Evolutionary conservation across 2,888 invertebrate species (phyloP), one percentile per base, ranked within the genome.

Genomic region (Gryllus longicercus): DNA sequence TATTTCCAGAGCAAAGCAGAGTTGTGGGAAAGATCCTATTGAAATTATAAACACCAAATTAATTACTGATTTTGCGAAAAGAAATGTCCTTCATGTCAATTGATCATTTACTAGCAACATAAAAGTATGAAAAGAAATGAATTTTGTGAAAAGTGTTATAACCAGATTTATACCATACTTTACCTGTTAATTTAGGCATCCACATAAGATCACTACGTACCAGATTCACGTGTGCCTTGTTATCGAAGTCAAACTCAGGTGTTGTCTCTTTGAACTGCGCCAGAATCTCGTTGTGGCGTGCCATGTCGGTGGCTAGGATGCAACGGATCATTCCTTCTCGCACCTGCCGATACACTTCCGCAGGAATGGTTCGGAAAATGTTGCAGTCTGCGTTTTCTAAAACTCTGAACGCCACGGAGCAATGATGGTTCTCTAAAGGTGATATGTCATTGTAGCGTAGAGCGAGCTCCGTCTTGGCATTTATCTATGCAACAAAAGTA

Each of bases 391-490:
- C 92, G 85, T 93, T 91, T 85, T 93, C 93, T 84, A 95, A 89
- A 83, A 95, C 91, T 82, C 94, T 91, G 87, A 95, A 95, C 77
- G 95, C 93, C 84, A 95, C 93, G 82, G 94, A 94, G 87, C 95
- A 95, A 86, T 95, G 95, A 87, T 95, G 95, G 87, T 95, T 95
- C 87, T 95, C 95, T 86, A 95, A 87, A 4, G 95, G 95, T 79
- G 94, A 95, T 85, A 95, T 94, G 88, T 95, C 95, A 87, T 95
- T 95, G 88, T 95, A 95, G 82, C 95, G 91, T 83, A 95, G 90
- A 51, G 95, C 95, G 85, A 95, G 88, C 86, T 95, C 95, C 76
- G 95, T 95, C 85, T 93, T 91, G 77, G 95, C 95, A 86, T 95
- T 95, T 85, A 95, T 95, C 87, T 90, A 88, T 77, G 86, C n/a